phyloP scores from a whole-genome alignment of 2,797 vertebrate species.

The Scyliorhinus canicula region DNA sequence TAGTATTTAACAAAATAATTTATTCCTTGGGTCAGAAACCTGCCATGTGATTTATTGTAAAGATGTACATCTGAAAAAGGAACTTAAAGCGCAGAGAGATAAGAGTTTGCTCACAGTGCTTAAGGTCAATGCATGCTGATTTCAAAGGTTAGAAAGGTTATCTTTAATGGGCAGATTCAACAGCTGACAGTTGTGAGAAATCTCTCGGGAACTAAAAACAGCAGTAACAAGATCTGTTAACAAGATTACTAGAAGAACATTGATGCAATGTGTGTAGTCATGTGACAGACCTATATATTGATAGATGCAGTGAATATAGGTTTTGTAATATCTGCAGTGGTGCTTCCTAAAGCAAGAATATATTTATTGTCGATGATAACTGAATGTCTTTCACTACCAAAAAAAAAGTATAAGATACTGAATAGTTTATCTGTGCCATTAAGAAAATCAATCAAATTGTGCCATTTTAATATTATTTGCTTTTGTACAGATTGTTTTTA shows the following conservation, averaged over 20 bases:
- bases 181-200: not conserved
- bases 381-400: not conserved
- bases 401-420: not conserved
- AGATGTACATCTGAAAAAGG: not conserved
- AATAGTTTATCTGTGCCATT: not conserved
- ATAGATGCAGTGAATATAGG: not conserved
- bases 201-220: not conserved
- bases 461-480: not conserved
- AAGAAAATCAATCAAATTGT: not conserved
- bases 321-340: not conserved
- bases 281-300: not conserved
- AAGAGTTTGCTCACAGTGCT: not conserved
- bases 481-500: not conserved
- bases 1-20: not conserved
- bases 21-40: not conserved
- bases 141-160: not conserved
- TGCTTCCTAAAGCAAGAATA: not conserved
- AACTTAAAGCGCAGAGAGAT: not conserved
- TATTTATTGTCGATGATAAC: not conserved
- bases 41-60: not conserved
- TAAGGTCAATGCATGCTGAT: not conserved
- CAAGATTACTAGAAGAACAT: not conserved
- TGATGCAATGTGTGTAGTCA: not conserved
- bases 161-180: not conserved
- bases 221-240: constrained; percentile 23